These are phyloP conservation scores for Pseudois nayaur DNA, from an alignment of 2,113 vertebrate genomes.

Conservation along the genomic window DNA sequence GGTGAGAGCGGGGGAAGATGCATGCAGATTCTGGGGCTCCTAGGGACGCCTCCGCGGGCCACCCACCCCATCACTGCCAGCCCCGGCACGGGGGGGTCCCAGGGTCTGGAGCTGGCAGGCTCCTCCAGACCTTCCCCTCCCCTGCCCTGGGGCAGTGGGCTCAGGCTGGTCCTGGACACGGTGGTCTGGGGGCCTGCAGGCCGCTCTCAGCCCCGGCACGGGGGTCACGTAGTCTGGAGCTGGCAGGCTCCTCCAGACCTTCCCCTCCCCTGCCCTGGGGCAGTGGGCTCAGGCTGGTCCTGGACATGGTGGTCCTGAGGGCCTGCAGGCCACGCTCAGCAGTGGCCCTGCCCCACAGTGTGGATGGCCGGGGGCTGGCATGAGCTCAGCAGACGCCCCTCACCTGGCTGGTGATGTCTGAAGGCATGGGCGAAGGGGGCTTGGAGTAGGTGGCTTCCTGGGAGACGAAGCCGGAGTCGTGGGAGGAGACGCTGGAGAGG, in stretches of 20 bases:
- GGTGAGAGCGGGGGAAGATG: neutral
- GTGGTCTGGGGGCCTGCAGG: neutral
- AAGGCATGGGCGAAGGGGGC: constrained; percentile 97
- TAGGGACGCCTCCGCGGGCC: neutral
- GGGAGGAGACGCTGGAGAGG: constrained; percentile 98
- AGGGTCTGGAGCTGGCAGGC: neutral
- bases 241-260: neutral
- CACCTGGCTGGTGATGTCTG: constrained; percentile 98
- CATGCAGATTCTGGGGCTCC: neutral
- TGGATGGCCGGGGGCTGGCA: neutral
- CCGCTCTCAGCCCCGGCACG: neutral
- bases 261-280: neutral
- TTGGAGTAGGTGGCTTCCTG: constrained; percentile 96
- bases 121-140: neutral
- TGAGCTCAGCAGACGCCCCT: neutral
- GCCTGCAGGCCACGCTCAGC: neutral
- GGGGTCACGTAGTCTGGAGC: too few species aligned
- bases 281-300: neutral
- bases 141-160: neutral
- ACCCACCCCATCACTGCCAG: neutral
- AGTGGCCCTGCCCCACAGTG: neutral
- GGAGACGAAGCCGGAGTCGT: constrained; percentile 97
- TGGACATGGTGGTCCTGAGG: neutral
- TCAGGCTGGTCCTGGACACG: neutral
- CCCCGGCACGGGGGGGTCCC: neutral